Evolutionary conservation across 2,113 vertebrate species (phyloP), one percentile per base, ranked within the genome.

Genomic region (Amblyopsis rosae): DNA sequence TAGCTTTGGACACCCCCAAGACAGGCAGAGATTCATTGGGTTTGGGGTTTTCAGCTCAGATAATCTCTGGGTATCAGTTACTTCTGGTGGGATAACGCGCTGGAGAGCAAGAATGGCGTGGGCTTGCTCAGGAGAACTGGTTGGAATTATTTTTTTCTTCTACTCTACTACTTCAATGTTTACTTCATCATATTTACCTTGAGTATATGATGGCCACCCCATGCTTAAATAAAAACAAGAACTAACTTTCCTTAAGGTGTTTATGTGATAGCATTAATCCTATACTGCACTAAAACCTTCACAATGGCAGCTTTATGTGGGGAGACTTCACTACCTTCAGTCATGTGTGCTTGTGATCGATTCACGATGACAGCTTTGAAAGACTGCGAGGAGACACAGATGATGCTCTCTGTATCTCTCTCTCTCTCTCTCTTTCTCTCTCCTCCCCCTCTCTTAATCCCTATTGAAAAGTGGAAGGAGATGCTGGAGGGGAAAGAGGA

Each of bases 61-160:
- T 72, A 69, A 87, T 71, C 53, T 26, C 76, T 75, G 77, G 68
- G 83, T 90, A 90, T 91, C 61, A 60, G 84, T 90, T 90, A 87
- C 85, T 72, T 81, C 82, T 87, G 89, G 85, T 83, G 77, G 16
- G 48, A 64, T 74, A 73, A 70, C 75, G 86, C 80, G 79, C 85
- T 84, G 83, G 87, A 76, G 84, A 62, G 68, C 63, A 80, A 68
- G 79, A 73, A 76, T 89, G 84, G 90, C 83, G 77, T 80, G 47
- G 69, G 77, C 82, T 65, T 67, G 48, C 82, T 81, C 73, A 57
- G 80, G 35, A 79, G 67, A 80, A 76, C 62, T 70, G 68, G 81
- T 87, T 79, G 81, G 77, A 88, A 85, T 82, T 48, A 73, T 77
- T 45, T 51, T 11, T 54, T 67, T 62, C 51, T 76, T 59, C 69